These are phyloP conservation scores for Bombus consobrinus DNA, from an alignment of 1,140 invertebrate genomes.

Conservation along the genomic window DNA sequence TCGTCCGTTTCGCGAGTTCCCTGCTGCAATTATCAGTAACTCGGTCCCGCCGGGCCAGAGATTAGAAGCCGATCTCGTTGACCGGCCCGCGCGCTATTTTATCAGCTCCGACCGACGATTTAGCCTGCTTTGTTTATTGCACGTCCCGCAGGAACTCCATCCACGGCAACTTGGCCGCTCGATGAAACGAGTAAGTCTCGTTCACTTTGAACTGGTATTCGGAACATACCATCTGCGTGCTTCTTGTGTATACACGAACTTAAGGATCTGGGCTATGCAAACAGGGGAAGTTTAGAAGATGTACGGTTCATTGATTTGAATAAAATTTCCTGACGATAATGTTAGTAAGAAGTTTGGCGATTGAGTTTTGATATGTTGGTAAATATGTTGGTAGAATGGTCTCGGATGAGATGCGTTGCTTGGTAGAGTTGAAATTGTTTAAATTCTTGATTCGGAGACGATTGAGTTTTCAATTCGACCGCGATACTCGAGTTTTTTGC, in stretches of 20 bases:
- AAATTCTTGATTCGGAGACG: too few relatives aligned
- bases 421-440: too few relatives aligned
- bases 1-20: conserved; percentile 67
- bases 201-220: too few relatives aligned
- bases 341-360: not conserved
- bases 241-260: too few relatives aligned
- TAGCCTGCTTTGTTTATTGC: conserved; percentile 46
- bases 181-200: conserved; percentile 1
- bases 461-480: too few relatives aligned
- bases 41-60: conserved; percentile 61
- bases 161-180: not conserved
- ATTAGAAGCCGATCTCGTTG: conserved; percentile 66
- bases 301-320: not conserved
- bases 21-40: conserved; percentile 69
- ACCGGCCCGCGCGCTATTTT: conserved; percentile 48
- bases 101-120: conserved; percentile 59
- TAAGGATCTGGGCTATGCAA: too few relatives aligned
- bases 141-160: not conserved
- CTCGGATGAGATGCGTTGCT: too few relatives aligned
- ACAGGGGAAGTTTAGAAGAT: too few relatives aligned
- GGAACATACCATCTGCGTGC: too few relatives aligned
- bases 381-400: not conserved
- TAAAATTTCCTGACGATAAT: not conserved
- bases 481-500: too few relatives aligned
- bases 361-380: not conserved